Percentiles rank a stretch among this genome's conserved stretches.
phyloP scores from a whole-genome alignment of 2,113 vertebrate species.

The Probosciger aterrimus region DNA sequence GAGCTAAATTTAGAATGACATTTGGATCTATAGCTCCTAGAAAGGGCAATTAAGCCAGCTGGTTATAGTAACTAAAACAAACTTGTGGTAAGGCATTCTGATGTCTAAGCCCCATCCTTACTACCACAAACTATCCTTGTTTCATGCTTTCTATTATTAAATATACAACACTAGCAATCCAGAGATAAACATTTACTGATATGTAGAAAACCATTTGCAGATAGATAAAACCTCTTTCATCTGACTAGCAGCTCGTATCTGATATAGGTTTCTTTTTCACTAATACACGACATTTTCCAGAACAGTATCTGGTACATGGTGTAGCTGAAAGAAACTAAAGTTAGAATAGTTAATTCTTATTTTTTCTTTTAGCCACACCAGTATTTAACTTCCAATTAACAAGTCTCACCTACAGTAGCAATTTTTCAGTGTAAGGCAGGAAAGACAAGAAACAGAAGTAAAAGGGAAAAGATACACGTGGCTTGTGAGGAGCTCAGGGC shows the following conservation, averaged over 20 bases:
- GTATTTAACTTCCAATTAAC: not conserved
- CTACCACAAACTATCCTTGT: not conserved
- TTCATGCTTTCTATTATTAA: conserved; percentile 53
- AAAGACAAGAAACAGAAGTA: not conserved
- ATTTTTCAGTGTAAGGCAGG: not conserved
- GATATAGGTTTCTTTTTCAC: not conserved
- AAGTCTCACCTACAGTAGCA: not conserved
- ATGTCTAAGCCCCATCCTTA: conserved; percentile 34
- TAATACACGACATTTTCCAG: not conserved
- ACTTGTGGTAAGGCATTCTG: conserved; percentile 50
- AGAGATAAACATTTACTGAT: conserved; percentile 20
- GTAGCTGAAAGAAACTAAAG: not conserved
- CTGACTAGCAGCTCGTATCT: not conserved
- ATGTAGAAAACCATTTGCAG: not conserved
- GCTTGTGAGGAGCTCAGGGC: not conserved
- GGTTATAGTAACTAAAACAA: conserved; percentile 72
- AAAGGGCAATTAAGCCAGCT: conserved; percentile 69
- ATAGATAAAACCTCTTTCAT: conserved; percentile 9
- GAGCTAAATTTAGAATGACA: conserved; percentile 69
- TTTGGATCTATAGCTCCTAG: conserved; percentile 63
- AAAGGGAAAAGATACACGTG: not conserved
- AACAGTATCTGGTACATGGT: not conserved
- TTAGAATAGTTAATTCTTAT: not conserved
- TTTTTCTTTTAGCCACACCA: not conserved
- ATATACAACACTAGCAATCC: not conserved